Evolutionary conservation across 2,113 vertebrate genomes (phyloP).

Genomic region (Phalacrocorax brasilianus): DNA sequence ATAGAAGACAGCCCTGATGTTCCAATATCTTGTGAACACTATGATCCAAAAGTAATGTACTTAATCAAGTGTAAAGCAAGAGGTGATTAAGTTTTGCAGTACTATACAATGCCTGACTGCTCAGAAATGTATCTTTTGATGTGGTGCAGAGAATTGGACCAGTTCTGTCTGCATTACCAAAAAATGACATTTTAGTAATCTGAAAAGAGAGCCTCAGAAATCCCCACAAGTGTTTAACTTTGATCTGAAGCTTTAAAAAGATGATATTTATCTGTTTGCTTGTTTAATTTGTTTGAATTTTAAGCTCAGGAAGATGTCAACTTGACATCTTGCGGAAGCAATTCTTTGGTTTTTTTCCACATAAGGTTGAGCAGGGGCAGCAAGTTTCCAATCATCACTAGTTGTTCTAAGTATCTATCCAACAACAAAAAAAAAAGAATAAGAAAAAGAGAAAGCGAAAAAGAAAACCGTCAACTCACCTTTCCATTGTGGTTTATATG

Average conservation of each 20-base stretch:
- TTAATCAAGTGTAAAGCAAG: slow-evolving; percentile 68
- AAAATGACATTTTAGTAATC: background rate
- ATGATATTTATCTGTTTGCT: slow-evolving; percentile 48
- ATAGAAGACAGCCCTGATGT: slow-evolving; percentile 19
- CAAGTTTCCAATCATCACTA: slow-evolving; percentile 7
- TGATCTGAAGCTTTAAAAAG: slow-evolving; percentile 40
- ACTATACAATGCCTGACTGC: slow-evolving; percentile 59
- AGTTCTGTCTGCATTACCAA: slow-evolving; percentile 39
- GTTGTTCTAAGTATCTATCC: slow-evolving; percentile 34
- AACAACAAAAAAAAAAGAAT: background rate
- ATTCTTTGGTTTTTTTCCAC: background rate
- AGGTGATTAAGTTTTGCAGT: slow-evolving; percentile 56
- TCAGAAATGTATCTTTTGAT: slow-evolving; percentile 61
- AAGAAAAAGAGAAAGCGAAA: background rate
- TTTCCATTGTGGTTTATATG: slow-evolving; percentile 48
- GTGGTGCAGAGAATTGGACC: slow-evolving; percentile 51
- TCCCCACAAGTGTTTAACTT: slow-evolving; percentile 51
- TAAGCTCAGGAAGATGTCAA: slow-evolving; percentile 3
- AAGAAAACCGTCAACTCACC: slow-evolving; percentile 39
- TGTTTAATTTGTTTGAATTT: slow-evolving; percentile 51
- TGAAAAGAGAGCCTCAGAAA: slow-evolving; percentile 43
- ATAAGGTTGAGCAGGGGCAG: slow-evolving; percentile 7
- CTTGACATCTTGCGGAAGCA: background rate
- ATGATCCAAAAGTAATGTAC: slow-evolving; percentile 59
- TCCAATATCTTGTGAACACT: slow-evolving; percentile 55